Evolutionary conservation across 2,888 invertebrate species (phyloP).

Genomic region (Pyrocoelia pectoralis): DNA sequence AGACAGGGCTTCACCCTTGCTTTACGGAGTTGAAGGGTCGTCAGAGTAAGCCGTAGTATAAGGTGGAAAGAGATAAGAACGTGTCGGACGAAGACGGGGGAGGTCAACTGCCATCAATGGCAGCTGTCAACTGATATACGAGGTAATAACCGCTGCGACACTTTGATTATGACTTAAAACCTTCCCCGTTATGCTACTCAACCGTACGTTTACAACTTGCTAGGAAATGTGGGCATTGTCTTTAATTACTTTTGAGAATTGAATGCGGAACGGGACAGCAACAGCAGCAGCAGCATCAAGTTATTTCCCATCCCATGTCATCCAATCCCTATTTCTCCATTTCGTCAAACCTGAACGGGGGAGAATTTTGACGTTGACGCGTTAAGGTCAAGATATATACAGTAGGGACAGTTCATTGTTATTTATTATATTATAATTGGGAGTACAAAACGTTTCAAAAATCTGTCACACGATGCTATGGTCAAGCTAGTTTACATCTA

Average conservation of each 20-base stretch:
- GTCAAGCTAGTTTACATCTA: constrained; percentile 46
- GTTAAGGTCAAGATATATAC: constrained; percentile 46
- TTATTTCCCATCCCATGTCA: neutral
- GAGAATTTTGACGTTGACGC: constrained; percentile 19
- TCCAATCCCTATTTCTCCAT: neutral
- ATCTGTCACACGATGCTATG: constrained; percentile 50
- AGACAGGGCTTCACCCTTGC: constrained; percentile 44
- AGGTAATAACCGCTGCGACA: constrained; percentile 59
- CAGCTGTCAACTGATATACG: constrained; percentile 63
- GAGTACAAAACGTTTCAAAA: constrained; percentile 55
- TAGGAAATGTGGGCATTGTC: constrained; percentile 24
- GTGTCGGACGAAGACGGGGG: constrained; percentile 36
- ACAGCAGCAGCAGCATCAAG: constrained; percentile 4
- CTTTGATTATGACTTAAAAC: constrained; percentile 50
- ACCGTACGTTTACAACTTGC: constrained; percentile 15
- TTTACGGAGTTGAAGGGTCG: constrained; percentile 26
- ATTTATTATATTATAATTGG: constrained; percentile 54
- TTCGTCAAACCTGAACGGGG: constrained; percentile 14
- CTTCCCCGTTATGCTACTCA: constrained; percentile 31
- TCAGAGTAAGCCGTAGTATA: constrained; percentile 21
- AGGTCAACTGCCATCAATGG: constrained; percentile 59
- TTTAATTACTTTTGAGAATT: constrained; percentile 33
- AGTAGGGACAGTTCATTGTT: constrained; percentile 50
- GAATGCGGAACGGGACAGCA: too few relatives aligned
- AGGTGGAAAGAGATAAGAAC: constrained; percentile 32